Conservation (phyloP, 2,888 invertebrate species). For the Acheta domesticus region DNA sequence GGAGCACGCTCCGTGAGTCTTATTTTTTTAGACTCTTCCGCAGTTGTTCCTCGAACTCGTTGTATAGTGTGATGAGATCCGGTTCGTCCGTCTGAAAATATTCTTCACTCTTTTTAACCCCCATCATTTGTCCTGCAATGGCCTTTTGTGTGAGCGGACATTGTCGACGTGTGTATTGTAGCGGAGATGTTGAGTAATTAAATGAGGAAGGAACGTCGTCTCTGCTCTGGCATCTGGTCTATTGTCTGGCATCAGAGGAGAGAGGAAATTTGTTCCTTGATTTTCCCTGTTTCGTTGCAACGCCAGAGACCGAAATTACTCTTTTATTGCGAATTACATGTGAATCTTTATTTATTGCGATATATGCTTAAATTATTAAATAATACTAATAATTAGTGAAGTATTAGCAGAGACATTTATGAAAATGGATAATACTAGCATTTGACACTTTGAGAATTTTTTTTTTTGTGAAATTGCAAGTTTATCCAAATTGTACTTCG, state of each 20-base stretch:
- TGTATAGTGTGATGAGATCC: background rate
- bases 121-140: background rate
- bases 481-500: too few species aligned
- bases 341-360: too few species aligned
- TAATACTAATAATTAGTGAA: too few species aligned
- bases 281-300: background rate
- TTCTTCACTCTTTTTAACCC: background rate
- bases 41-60: background rate
- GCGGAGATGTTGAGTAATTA: background rate
- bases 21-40: background rate
- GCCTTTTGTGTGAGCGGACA: background rate
- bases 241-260: too few species aligned
- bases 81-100: background rate
- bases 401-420: too few species aligned
- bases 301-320: too few species aligned
- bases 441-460: too few species aligned
- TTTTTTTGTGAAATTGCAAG: too few species aligned
- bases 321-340: too few species aligned
- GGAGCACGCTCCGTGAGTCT: background rate
- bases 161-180: slow-evolving; percentile 10
- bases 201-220: background rate
- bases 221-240: background rate
- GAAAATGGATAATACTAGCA: too few species aligned
- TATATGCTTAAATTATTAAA: too few species aligned
- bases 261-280: background rate